Conservation (phyloP, 2,888 invertebrate genomes). For the Bombylius major region DNA sequence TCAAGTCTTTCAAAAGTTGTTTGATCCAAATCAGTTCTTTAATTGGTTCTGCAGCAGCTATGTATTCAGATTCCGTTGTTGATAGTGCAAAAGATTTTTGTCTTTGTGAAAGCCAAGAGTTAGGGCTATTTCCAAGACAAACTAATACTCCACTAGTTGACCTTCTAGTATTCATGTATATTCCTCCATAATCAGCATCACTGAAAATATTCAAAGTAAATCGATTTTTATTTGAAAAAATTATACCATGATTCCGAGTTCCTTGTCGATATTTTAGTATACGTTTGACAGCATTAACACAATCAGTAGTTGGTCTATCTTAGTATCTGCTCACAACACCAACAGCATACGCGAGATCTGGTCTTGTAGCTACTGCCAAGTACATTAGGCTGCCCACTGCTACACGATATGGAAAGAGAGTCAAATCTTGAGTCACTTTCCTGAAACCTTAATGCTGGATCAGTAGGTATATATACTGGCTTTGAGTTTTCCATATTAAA, state of each 20-base stretch:
- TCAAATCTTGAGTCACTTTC: not conserved
- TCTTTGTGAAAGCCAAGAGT: slow-evolving; percentile 6
- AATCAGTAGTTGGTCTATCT: not conserved
- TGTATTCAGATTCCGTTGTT: slow-evolving; percentile 18
- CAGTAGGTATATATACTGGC: too few relatives aligned
- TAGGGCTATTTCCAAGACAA: not conserved
- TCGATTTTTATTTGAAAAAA: not conserved
- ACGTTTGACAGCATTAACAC: slow-evolving; percentile 5
- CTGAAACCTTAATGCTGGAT: not conserved
- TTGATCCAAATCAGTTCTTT: slow-evolving; percentile 14
- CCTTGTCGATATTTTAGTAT: slow-evolving; percentile 6
- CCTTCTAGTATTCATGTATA: slow-evolving; percentile 7
- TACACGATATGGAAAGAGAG: slow-evolving; percentile 13
- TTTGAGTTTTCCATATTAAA: slow-evolving; percentile 12
- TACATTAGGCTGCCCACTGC: slow-evolving; percentile 16
- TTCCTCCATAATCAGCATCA: slow-evolving; percentile 12
- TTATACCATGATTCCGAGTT: not conserved
- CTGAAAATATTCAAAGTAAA: slow-evolving; percentile 6
- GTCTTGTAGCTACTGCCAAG: slow-evolving; percentile 14
- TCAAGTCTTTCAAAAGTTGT: not conserved
- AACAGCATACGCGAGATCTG: slow-evolving; percentile 14
- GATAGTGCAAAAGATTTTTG: slow-evolving; percentile 18
- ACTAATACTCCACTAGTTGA: slow-evolving; percentile 11
- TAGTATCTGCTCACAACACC: slow-evolving; percentile 8
- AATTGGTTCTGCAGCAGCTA: slow-evolving; percentile 15